phyloP scores from a whole-genome alignment of 2,797 vertebrate genomes.

The Gobio occitaniae region DNA sequence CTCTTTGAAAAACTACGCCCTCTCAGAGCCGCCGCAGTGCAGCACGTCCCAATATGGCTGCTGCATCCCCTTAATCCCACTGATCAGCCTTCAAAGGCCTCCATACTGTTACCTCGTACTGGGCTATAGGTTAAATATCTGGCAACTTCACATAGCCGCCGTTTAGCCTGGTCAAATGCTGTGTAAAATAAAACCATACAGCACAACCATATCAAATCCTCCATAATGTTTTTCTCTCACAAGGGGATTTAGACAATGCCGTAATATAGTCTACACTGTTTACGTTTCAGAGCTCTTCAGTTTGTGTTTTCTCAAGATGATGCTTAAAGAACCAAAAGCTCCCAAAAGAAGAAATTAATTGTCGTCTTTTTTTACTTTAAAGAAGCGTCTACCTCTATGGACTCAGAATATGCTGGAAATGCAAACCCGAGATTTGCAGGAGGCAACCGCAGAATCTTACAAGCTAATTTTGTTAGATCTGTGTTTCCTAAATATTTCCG shows the following conservation, averaged over 20 bases:
- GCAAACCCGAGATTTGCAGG: background rate
- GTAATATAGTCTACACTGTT: background rate
- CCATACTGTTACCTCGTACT: background rate
- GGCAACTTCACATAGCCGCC: background rate
- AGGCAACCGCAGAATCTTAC: background rate
- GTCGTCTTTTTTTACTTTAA: background rate
- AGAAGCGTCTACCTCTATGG: background rate
- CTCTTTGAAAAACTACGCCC: slow-evolving; percentile 63
- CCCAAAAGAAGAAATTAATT: background rate
- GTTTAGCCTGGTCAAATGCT: background rate
- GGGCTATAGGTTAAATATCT: slow-evolving; percentile 1
- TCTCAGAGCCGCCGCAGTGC: slow-evolving; percentile 63
- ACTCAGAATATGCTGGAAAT: background rate
- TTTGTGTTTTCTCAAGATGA: background rate
- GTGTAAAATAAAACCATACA: background rate
- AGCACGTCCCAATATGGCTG: slow-evolving; percentile 62
- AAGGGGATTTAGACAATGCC: background rate
- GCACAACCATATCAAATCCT: background rate
- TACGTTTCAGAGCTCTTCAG: background rate
- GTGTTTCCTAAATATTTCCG: background rate
- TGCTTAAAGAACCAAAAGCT: background rate
- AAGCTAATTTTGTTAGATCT: background rate
- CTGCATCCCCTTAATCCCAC: slow-evolving; percentile 46
- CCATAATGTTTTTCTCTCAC: background rate
- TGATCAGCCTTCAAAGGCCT: slow-evolving; percentile 44